phyloP scores from a whole-genome alignment of 2,113 vertebrate genomes.

The Psittacus erithacus region DNA sequence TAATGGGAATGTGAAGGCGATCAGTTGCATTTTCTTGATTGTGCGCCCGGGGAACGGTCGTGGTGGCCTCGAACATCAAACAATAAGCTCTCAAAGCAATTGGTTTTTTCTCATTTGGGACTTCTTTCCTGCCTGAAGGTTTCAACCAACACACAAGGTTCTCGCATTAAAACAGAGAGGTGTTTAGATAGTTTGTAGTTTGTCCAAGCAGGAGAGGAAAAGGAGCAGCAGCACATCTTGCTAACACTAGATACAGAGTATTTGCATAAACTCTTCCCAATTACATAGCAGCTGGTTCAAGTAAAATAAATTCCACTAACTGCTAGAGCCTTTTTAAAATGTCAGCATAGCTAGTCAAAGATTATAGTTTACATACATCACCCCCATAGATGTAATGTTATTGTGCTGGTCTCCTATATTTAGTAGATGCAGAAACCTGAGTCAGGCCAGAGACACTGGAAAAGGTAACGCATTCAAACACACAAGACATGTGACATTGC shows the following conservation, averaged over 20 bases:
- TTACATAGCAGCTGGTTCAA: constrained; percentile 45
- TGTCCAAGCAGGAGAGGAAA: constrained; percentile 53
- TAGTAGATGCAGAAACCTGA: background rate
- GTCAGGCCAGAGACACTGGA: background rate
- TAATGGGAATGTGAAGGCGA: constrained; percentile 64
- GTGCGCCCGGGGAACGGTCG: constrained; percentile 45
- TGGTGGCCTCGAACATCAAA: constrained; percentile 33
- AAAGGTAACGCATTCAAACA: background rate
- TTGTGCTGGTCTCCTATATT: background rate
- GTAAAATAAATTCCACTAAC: constrained; percentile 72
- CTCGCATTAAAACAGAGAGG: constrained; percentile 46
- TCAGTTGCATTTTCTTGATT: constrained; percentile 74
- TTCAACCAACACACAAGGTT: constrained; percentile 47
- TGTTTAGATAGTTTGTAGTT: constrained; percentile 56
- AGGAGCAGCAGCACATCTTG: constrained; percentile 59
- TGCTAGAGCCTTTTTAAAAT: constrained; percentile 52
- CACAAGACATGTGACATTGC: background rate
- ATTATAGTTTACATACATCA: constrained; percentile 30
- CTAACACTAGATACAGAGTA: constrained; percentile 53
- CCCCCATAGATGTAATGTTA: background rate
- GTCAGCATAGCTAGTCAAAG: constrained; percentile 21
- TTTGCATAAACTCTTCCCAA: constrained; percentile 71
- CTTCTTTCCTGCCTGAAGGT: constrained; percentile 1
- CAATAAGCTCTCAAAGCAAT: constrained; percentile 53
- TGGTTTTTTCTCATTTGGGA: background rate